Evolutionary conservation across 2,888 invertebrate genomes (phyloP), one percentile per base, ranked within the genome.

Genomic region (Aspidiotus rigidus): DNA sequence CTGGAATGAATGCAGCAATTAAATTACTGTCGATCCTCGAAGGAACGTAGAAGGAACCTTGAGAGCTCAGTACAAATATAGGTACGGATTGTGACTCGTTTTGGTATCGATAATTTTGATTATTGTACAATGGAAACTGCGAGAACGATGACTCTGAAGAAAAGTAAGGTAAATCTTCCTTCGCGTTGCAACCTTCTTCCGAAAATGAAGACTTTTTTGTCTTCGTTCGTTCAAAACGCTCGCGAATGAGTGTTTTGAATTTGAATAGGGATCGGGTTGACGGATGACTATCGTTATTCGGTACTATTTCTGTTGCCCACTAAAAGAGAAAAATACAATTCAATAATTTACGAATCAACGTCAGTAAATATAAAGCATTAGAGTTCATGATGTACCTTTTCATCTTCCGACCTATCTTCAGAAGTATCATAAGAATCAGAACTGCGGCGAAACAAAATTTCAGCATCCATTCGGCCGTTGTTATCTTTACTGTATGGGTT

Each of bases 211-310:
- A 39, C 11, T 63, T 69, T 40, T 60, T 60, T 42, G 56, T 15
- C 9, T 2, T 64, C 28, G 71, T 53, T 62, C 73, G 74, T 59
- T 77, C 77, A 74, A 95, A 95, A 71, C 95, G 82, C 77, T 93
- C 87, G 76, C 94, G 93, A 73, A 96, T 95, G 76, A 89, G 90
- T 75, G 90, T 94, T 80, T 96, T 96, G 81, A 93, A 95, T 80
- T 95, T 95, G 81, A 94, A 95, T 54, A 71, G 60, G 7, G 74
- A 72, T 10, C 72, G 71, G 55, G 54, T 62, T n/a, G 71, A 71
- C 79, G 7, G 78, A 75, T 73, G 78, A 64, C 77, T 76, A 77
- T 74, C 78, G 69, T 70, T 74, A 73, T 70, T 74, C 72, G 69
- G 64, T 74, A 74, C 7, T 61, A 71, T 72, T 72, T 70, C 70